Conservation (phyloP, 2,797 vertebrate species). For the Loriculus beryllinus region DNA sequence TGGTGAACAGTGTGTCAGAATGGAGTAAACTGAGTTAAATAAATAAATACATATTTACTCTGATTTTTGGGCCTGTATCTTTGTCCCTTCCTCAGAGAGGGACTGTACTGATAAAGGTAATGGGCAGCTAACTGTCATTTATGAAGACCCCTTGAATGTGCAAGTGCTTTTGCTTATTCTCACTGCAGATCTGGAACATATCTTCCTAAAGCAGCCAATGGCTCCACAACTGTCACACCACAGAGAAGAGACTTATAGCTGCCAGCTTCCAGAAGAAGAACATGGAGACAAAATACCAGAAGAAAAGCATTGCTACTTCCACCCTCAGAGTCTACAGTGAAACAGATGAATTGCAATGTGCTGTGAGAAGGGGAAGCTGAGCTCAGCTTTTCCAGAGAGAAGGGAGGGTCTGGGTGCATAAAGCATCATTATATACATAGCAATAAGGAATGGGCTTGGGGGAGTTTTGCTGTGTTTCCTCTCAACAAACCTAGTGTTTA, state of each 20-base stretch:
- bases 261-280: constrained; percentile 78
- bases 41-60: rapidly evolving
- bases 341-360: not conserved
- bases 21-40: not conserved
- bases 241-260: constrained; percentile 60
- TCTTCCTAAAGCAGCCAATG: not conserved
- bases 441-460: not conserved
- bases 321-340: not conserved
- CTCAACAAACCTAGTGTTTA: not conserved
- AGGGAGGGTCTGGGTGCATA: not conserved
- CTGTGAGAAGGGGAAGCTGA: not conserved
- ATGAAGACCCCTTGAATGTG: not conserved
- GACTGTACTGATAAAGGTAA: not conserved
- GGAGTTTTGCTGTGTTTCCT: not conserved
- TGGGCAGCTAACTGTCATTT: not conserved
- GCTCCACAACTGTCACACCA: not conserved
- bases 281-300: constrained; percentile 45
- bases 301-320: constrained; percentile 13
- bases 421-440: not conserved
- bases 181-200: not conserved
- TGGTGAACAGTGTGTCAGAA: not conserved
- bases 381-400: not conserved
- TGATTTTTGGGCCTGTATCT: not conserved
- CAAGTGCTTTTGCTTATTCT: not conserved
- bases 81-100: not conserved